phyloP scores from a whole-genome alignment of 2,797 vertebrate genomes.

The Leptoclinus maculatus region DNA sequence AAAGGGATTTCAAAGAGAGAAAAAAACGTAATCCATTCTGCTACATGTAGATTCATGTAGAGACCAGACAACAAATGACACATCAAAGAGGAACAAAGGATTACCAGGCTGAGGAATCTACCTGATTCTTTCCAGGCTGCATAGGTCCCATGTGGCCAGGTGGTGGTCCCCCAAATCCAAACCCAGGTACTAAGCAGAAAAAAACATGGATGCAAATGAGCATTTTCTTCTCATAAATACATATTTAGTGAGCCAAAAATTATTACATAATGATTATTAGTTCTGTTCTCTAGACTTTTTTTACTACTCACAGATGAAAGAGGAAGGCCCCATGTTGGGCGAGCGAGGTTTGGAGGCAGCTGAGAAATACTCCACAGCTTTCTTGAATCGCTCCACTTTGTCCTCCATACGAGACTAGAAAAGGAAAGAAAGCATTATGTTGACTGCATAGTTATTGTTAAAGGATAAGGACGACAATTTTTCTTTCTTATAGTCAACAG shows the following conservation, averaged over 20 bases:
- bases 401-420: slow-evolving; percentile 93
- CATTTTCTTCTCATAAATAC: neutral
- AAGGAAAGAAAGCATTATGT: slow-evolving; percentile 14
- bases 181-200: slow-evolving; percentile 83
- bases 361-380: slow-evolving; percentile 95
- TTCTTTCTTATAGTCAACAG: neutral
- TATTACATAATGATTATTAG: neutral
- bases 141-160: slow-evolving; percentile 88
- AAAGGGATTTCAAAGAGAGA: slow-evolving; percentile 35
- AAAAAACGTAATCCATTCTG: slow-evolving; percentile 30
- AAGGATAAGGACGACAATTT: neutral
- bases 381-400: slow-evolving; percentile 94
- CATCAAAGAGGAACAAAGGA: neutral
- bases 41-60: slow-evolving; percentile 29
- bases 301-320: slow-evolving; percentile 89
- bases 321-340: slow-evolving; percentile 87
- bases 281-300: neutral
- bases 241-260: neutral
- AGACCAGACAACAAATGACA: slow-evolving; percentile 24
- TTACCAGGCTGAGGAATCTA: slow-evolving; percentile 57
- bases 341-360: slow-evolving; percentile 91
- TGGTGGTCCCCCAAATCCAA: slow-evolving; percentile 90
- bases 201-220: neutral
- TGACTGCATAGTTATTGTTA: neutral
- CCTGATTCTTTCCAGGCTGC: slow-evolving; percentile 89